Conservation (phyloP, 1,140 invertebrate genomes). For the Lordiphosa clarofinis region DNA sequence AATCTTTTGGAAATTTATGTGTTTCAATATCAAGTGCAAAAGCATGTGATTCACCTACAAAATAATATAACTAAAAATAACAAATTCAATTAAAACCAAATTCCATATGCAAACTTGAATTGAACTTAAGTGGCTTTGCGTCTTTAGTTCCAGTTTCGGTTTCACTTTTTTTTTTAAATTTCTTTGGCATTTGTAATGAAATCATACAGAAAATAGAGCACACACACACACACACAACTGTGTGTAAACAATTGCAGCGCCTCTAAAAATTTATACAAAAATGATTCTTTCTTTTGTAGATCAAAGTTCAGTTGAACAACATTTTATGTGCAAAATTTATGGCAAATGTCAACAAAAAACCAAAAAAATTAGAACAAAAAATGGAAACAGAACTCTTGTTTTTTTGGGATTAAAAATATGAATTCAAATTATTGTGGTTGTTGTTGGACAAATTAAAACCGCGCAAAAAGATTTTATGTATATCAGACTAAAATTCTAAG, state of each 20-base stretch:
- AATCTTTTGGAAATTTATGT: slow-evolving; percentile 4
- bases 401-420: not conserved
- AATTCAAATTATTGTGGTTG: too few relatives aligned
- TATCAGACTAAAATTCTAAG: too few relatives aligned
- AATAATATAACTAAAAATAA: slow-evolving; percentile 15
- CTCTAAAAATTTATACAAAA: slow-evolving; percentile 26
- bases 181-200: slow-evolving; percentile 39
- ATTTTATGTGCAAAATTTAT: slow-evolving; percentile 16
- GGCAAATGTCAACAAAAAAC: slow-evolving; percentile 15
- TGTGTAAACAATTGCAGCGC: slow-evolving; percentile 12
- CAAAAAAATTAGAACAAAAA: not conserved
- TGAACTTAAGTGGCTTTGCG: slow-evolving; percentile 56
- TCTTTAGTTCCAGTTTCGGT: slow-evolving; percentile 48
- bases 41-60: slow-evolving; percentile 32
- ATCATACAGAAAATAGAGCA: slow-evolving; percentile 58
- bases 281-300: slow-evolving; percentile 35
- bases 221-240: slow-evolving; percentile 14
- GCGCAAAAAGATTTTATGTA: too few relatives aligned
- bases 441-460: too few relatives aligned
- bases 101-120: slow-evolving; percentile 38
- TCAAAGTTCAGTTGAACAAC: slow-evolving; percentile 50
- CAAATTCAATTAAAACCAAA: slow-evolving; percentile 12
- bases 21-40: slow-evolving; percentile 36
- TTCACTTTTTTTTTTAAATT: slow-evolving; percentile 20
- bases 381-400: not conserved